A percentile compares a stretch with the other conserved stretches of the same genome.
Evolutionary conservation across 64 coral and sea anemone species (phyloP).

Genomic region (Acropora yongei): DNA sequence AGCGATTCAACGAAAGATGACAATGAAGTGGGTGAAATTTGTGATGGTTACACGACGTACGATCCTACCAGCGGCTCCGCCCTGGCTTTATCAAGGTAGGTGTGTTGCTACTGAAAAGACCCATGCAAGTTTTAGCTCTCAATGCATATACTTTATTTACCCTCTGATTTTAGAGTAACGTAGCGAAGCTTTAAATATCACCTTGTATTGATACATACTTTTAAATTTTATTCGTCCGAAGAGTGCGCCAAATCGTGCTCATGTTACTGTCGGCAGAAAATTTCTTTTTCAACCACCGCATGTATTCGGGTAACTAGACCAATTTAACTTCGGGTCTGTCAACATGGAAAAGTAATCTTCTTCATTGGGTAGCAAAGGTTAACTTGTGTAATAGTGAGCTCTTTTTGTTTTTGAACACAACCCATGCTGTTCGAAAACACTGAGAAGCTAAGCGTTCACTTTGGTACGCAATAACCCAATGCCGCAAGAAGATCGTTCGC

Average conservation of each 20-base stretch:
- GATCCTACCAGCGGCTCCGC: background rate
- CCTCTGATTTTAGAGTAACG: too few species aligned
- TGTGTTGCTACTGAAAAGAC: background rate
- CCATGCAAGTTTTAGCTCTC: too few species aligned
- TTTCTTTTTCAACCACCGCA: background rate
- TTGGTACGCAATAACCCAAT: too few species aligned
- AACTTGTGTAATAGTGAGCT: background rate
- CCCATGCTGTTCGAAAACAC: background rate
- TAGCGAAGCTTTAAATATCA: too few species aligned
- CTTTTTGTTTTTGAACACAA: constrained; percentile 12
- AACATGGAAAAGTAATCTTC: background rate
- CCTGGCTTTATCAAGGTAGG: constrained; percentile 54
- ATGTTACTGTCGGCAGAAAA: too few species aligned
- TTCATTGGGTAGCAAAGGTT: constrained; percentile 8
- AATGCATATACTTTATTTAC: too few species aligned
- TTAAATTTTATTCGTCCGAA: too few species aligned
- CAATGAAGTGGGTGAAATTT: background rate
- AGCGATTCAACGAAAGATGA: constrained; percentile 26
- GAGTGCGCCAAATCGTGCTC: too few species aligned
- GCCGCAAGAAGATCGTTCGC: background rate
- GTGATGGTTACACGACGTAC: constrained; percentile 13
- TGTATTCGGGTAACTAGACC: background rate
- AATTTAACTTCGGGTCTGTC: background rate
- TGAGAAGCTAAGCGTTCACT: background rate
- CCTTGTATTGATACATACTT: too few species aligned